Percentiles rank a stretch among this genome's conserved stretches.
Evolutionary conservation across 2,888 invertebrate genomes (phyloP).

Genomic region (Drosophila subsilvestris): DNA sequence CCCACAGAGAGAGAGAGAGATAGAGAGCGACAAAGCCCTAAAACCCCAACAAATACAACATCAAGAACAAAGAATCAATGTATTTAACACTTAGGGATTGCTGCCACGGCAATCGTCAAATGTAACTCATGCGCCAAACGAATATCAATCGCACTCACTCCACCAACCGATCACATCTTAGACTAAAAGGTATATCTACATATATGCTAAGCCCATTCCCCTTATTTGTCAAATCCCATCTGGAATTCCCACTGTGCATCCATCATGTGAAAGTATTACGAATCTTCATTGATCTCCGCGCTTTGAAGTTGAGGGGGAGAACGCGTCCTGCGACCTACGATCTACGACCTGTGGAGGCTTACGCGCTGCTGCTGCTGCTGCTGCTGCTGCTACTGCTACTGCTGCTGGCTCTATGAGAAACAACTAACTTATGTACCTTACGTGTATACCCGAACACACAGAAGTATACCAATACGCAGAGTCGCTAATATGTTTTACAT

Average conservation of each 20-base stretch:
- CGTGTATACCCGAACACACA: neutral
- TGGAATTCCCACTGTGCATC: neutral
- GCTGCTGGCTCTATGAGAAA: constrained; percentile 24
- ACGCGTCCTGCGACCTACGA: neutral
- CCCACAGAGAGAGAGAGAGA: constrained; percentile 48
- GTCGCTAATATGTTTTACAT: constrained; percentile 21
- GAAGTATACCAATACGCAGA: constrained; percentile 18
- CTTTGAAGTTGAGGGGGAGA: constrained; percentile 56
- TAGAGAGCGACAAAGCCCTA: constrained; percentile 28
- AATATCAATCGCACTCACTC: constrained; percentile 60
- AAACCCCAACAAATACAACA: constrained; percentile 19
- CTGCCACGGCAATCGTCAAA: constrained; percentile 60
- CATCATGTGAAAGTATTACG: constrained; percentile 61
- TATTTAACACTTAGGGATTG: constrained; percentile 49
- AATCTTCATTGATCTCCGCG: constrained; percentile 66
- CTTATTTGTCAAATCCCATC: constrained; percentile 7
- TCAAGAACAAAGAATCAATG: constrained; percentile 36
- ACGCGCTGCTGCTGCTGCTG: constrained; percentile 11
- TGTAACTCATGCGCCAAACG: constrained; percentile 74
- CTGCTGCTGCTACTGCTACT: constrained; percentile 1
- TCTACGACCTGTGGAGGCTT: constrained; percentile 10
- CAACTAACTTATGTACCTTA: constrained; percentile 42
- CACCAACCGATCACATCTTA: constrained; percentile 8
- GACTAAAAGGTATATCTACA: constrained; percentile 9
- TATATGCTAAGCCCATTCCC: constrained; percentile 24